A percentile compares a stretch with the other conserved stretches of the same genome.
These are phyloP conservation scores for Rattus norvegicus DNA, from an alignment of 2,113 vertebrate species.

Conservation along the genomic window GRCr8 NC_086019.1:10758001-10758500, in stretches of 20 bases:
- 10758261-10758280: background rate
- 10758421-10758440: background rate
- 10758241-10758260: background rate
- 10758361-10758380: background rate
- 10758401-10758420: background rate
- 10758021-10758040: background rate
- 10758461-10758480: background rate
- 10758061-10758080: background rate
- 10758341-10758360: background rate
- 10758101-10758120: background rate
- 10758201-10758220: background rate
- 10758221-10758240: background rate
- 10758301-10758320: background rate
- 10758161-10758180: constrained; percentile 15
- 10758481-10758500: constrained; percentile 25
- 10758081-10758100: constrained; percentile 19
- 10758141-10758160: background rate
- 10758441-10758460: constrained; percentile 34
- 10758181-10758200: background rate
- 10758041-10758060: background rate
- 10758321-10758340: background rate
- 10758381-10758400: background rate
- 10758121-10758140: background rate
- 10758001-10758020: background rate
- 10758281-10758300: background rate